phyloP scores from a whole-genome alignment of 1,140 invertebrate species.

The Plodia interpunctella region DNA sequence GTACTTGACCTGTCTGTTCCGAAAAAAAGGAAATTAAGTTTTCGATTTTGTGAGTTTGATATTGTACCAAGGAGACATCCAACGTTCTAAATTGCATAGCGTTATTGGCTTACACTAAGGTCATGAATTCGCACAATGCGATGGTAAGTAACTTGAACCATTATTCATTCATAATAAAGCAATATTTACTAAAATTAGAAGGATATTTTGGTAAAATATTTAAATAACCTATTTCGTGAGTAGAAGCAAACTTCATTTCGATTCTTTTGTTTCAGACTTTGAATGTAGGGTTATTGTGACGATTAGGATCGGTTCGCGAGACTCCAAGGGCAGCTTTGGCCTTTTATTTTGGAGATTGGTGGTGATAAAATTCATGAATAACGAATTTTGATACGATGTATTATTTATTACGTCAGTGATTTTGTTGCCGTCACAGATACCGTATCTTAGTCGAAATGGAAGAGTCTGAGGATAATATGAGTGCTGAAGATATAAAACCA shows the following conservation, averaged over 20 bases:
- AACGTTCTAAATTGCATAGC: slow-evolving; percentile 30
- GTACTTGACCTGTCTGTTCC: slow-evolving; percentile 23
- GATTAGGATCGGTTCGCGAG: slow-evolving; percentile 26
- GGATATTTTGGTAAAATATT: slow-evolving; percentile 35
- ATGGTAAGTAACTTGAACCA: slow-evolving; percentile 21
- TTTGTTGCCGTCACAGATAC: not conserved
- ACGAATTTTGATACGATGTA: slow-evolving; percentile 24
- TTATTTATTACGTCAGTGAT: slow-evolving; percentile 38
- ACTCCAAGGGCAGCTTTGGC: slow-evolving; percentile 23
- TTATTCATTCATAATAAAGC: slow-evolving; percentile 38
- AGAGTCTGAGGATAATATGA: slow-evolving; percentile 57
- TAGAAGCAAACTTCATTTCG: slow-evolving; percentile 61
- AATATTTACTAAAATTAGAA: slow-evolving; percentile 18
- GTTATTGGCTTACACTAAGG: slow-evolving; percentile 21
- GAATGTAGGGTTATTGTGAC: slow-evolving; percentile 26
- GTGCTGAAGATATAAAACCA: slow-evolving; percentile 40
- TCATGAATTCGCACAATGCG: slow-evolving; percentile 20
- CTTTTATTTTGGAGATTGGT: slow-evolving; percentile 30
- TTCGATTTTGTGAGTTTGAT: slow-evolving; percentile 41
- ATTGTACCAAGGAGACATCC: slow-evolving; percentile 33
- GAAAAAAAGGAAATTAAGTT: slow-evolving; percentile 70
- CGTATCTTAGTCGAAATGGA: slow-evolving; percentile 44
- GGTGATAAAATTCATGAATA: slow-evolving; percentile 24
- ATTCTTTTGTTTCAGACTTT: slow-evolving; percentile 66
- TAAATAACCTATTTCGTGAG: slow-evolving; percentile 50